These are phyloP conservation scores for Agrotis segetum DNA, from an alignment of 2,888 invertebrate genomes.

Conservation along the genomic window DNA sequence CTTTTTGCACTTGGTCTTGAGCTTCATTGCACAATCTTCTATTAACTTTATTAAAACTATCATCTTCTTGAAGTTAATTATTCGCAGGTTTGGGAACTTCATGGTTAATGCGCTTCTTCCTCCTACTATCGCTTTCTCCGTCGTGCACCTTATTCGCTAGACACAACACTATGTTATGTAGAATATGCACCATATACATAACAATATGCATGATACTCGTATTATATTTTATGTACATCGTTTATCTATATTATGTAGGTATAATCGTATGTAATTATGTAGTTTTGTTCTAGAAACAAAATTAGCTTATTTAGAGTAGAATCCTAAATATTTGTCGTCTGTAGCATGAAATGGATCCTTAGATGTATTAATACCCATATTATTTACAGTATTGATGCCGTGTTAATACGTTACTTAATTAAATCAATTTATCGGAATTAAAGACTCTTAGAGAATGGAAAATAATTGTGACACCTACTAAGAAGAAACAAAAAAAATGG, in stretches of 20 bases:
- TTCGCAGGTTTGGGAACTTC: conserved; percentile 23
- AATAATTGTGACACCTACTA: background rate
- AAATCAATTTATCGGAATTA: background rate
- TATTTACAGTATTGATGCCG: conserved; percentile 6
- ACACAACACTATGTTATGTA: conserved; percentile 40
- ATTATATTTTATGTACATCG: background rate
- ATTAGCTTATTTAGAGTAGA: conserved; percentile 30
- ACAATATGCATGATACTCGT: conserved; percentile 37
- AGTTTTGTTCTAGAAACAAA: conserved; percentile 15
- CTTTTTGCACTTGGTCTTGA: conserved; percentile 42
- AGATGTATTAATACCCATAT: background rate
- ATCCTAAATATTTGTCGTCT: conserved; percentile 23
- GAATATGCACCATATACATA: conserved; percentile 28
- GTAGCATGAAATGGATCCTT: conserved; percentile 27
- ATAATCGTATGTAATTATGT: conserved; percentile 27
- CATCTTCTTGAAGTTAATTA: conserved; percentile 19
- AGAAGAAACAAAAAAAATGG: background rate
- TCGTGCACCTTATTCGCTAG: conserved; percentile 33
- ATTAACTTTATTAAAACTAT: conserved; percentile 44
- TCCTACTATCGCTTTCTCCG: conserved; percentile 52
- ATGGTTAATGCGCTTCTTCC: conserved; percentile 43
- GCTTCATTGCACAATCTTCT: conserved; percentile 58
- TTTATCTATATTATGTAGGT: background rate
- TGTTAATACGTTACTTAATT: background rate
- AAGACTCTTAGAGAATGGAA: background rate